A percentile compares a stretch with the other conserved stretches of the same genome.
phyloP scores from a whole-genome alignment of 53 echinoderm and acorn worm genomes.

The Crossaster papposus region DNA sequence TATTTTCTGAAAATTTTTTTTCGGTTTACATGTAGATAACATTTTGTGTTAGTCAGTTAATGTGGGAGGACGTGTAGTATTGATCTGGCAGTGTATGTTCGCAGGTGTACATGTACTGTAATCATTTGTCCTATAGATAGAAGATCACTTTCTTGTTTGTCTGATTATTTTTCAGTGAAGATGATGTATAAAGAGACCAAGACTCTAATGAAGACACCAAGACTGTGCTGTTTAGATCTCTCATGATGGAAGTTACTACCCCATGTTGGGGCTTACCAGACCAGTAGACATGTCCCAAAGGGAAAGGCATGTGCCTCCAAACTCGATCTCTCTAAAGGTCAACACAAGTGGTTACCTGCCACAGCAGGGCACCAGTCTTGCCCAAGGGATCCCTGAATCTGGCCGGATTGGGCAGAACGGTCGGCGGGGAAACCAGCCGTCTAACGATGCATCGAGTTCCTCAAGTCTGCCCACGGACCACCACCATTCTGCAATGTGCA shows the following conservation, averaged over 20 bases:
- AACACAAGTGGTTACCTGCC: not conserved
- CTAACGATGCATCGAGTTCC: not conserved
- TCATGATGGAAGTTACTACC: not conserved
- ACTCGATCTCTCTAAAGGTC: not conserved
- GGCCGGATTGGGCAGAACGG: not conserved
- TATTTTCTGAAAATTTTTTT: too few species aligned
- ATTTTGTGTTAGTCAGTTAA: too few species aligned
- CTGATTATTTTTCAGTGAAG: not conserved
- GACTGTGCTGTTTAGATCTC: not conserved
- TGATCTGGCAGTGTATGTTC: too few species aligned
- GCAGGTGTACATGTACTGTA: too few species aligned
- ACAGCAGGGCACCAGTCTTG: conserved; percentile 11
- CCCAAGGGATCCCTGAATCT: not conserved
- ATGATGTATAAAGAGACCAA: not conserved
- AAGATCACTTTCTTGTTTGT: not conserved
- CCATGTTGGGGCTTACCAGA: not conserved
- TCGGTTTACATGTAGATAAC: too few species aligned
- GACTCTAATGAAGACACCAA: not conserved
- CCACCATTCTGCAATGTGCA: not conserved
- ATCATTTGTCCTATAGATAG: not conserved
- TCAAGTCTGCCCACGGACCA: not conserved
- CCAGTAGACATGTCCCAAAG: conserved; percentile 10
- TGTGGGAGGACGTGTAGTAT: too few species aligned
- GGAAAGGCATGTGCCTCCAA: conserved; percentile 4
- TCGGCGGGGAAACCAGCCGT: not conserved